These are phyloP conservation scores for Bombyx huttoni DNA, from an alignment of 2,888 invertebrate genomes.

Conservation along the genomic window DNA sequence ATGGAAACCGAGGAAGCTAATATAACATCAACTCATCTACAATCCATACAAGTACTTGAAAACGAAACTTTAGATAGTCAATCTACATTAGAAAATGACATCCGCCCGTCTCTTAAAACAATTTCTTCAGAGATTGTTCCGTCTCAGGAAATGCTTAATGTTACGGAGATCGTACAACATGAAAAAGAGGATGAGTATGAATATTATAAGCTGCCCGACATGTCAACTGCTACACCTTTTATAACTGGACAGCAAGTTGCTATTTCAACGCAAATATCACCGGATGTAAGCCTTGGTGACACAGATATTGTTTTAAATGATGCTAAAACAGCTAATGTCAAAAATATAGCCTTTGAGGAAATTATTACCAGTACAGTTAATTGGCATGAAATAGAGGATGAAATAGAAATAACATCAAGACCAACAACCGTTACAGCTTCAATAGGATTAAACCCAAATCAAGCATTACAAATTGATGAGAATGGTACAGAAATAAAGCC, in stretches of 20 bases:
- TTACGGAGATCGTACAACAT: conserved; percentile 44
- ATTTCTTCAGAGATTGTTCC: conserved; percentile 34
- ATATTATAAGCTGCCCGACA: conserved; percentile 15
- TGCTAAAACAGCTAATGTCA: conserved; percentile 55
- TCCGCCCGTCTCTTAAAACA: conserved; percentile 29
- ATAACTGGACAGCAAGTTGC: conserved; percentile 66
- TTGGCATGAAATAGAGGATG: conserved; percentile 71
- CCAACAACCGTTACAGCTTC: conserved; percentile 25
- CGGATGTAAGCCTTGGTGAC: conserved; percentile 44
- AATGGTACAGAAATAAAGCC: conserved; percentile 57
- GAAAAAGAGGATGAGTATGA: conserved; percentile 47
- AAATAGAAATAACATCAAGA: conserved; percentile 13
- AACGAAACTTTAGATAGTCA: conserved; percentile 59
- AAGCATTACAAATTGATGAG: conserved; percentile 68
- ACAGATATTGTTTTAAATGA: conserved; percentile 17
- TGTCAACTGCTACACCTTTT: conserved; percentile 45
- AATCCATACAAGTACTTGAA: conserved; percentile 46
- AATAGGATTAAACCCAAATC: conserved; percentile 36
- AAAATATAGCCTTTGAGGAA: conserved; percentile 67
- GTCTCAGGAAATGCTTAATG: conserved; percentile 28
- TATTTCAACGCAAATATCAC: conserved; percentile 54
- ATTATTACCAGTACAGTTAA: conserved; percentile 66
- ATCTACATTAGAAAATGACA: conserved; percentile 22
- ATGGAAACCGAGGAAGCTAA: conserved; percentile 43
- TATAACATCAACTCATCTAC: conserved; percentile 31